A percentile compares a stretch with the other conserved stretches of the same genome.
Evolutionary conservation across 1,140 invertebrate genomes (phyloP).

Genomic region (Lepidurus apus): DNA sequence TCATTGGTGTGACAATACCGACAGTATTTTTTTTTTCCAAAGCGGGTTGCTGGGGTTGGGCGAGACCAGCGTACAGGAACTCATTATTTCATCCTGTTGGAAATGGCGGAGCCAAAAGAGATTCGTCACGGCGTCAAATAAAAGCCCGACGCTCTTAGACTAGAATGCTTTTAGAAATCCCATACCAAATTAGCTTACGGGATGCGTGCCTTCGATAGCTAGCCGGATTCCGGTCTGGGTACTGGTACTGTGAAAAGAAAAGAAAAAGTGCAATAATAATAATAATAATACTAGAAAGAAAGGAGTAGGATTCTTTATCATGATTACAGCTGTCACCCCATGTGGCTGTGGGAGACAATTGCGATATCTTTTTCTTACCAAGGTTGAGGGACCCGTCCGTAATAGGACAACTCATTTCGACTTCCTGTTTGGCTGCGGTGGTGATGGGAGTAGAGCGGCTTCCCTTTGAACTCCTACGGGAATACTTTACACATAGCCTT

Average conservation of each 20-base stretch:
- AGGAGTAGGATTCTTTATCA: conserved; percentile 2
- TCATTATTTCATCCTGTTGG: no score
- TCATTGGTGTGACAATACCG: no score
- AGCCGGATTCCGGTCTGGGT: not conserved
- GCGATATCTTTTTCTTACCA: conserved; percentile 6
- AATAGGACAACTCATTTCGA: conserved; percentile 8
- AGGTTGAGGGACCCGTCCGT: not conserved
- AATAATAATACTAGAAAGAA: not conserved
- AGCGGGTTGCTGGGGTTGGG: no score
- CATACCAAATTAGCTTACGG: not conserved
- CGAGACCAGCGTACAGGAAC: no score
- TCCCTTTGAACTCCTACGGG: not conserved
- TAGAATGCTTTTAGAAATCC: not conserved
- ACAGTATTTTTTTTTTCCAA: no score
- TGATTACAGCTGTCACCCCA: not conserved
- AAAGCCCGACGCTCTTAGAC: not conserved
- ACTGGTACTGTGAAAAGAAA: not conserved
- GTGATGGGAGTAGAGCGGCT: not conserved
- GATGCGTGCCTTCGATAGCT: not conserved
- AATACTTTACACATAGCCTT: conserved; percentile 9
- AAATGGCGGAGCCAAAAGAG: no score
- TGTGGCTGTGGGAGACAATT: conserved; percentile 2
- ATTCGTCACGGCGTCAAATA: not conserved
- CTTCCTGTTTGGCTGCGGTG: conserved; percentile 3
- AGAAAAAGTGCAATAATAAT: not conserved